phyloP scores from a whole-genome alignment of 2,888 invertebrate species.

The Athalia circularis region DNA sequence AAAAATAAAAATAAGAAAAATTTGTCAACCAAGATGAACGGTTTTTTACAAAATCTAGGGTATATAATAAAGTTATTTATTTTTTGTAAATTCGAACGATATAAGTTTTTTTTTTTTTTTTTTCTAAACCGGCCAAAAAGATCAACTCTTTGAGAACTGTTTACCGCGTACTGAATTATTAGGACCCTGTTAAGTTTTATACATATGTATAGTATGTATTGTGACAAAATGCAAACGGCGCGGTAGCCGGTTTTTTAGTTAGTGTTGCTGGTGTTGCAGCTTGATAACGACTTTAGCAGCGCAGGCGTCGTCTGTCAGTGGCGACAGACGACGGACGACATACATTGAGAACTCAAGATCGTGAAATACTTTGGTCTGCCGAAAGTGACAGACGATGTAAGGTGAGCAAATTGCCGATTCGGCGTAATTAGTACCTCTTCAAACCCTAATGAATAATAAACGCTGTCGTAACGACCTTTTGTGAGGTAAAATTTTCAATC shows the following conservation, averaged over 20 bases:
- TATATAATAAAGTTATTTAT: no score
- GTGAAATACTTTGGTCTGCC: conserved; percentile 32
- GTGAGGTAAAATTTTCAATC: not conserved
- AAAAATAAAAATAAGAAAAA: no score
- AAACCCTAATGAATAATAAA: not conserved
- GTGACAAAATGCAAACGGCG: no score
- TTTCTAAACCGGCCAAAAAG: no score
- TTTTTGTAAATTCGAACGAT: no score
- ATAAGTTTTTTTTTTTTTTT: no score
- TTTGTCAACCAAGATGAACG: no score
- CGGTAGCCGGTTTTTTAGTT: conserved; percentile 10
- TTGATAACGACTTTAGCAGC: conserved; percentile 55
- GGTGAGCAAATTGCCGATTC: conserved; percentile 53
- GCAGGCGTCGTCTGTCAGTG: conserved; percentile 63
- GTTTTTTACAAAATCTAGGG: no score
- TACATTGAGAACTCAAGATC: conserved; percentile 7
- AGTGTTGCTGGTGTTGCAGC: conserved; percentile 63
- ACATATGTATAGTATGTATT: no score
- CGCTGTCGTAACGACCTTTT: conserved; percentile 49
- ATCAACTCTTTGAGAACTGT: no score
- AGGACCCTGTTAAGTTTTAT: no score
- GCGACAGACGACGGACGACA: conserved; percentile 35
- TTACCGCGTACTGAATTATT: no score
- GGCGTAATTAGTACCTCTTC: not conserved
- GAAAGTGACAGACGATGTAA: conserved; percentile 65